Conservation (phyloP, 2,888 invertebrate genomes). For the Cosmia pyralina region DNA sequence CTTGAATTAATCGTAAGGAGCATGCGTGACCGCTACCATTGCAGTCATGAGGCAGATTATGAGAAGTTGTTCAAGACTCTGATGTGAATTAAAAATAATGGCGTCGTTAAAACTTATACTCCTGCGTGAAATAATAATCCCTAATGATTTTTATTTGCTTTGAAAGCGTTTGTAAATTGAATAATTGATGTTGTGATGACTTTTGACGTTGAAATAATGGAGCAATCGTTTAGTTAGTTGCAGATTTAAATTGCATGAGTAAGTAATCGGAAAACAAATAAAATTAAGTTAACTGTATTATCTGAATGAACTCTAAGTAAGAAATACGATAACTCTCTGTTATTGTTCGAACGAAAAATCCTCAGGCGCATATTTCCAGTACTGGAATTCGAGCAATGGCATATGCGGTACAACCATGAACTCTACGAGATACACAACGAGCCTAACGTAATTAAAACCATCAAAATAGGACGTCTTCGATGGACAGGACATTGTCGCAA, state of each 20-base stretch:
- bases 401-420: no score
- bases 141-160: constrained; percentile 69
- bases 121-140: constrained; percentile 76
- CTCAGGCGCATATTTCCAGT: no score
- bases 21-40: constrained; percentile 89
- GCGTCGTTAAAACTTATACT: constrained; percentile 86
- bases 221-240: constrained; percentile 32
- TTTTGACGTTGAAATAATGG: constrained; percentile 34
- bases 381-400: no score
- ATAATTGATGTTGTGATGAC: constrained; percentile 56
- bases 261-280: background rate
- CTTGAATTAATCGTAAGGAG: constrained; percentile 88
- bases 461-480: no score
- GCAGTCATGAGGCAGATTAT: constrained; percentile 80
- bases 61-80: constrained; percentile 82
- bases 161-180: constrained; percentile 68
- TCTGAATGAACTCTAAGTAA: no score
- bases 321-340: no score
- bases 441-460: no score
- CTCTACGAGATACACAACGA: no score
- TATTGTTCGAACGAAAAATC: no score
- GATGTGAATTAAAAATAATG: constrained; percentile 87
- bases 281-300: background rate
- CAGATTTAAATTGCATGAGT: constrained; percentile 8
- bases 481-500: no score